Base-by-base conservation (phyloP, 2,888 invertebrate species). In the Aphelenchoides bicaudatus region DNA sequence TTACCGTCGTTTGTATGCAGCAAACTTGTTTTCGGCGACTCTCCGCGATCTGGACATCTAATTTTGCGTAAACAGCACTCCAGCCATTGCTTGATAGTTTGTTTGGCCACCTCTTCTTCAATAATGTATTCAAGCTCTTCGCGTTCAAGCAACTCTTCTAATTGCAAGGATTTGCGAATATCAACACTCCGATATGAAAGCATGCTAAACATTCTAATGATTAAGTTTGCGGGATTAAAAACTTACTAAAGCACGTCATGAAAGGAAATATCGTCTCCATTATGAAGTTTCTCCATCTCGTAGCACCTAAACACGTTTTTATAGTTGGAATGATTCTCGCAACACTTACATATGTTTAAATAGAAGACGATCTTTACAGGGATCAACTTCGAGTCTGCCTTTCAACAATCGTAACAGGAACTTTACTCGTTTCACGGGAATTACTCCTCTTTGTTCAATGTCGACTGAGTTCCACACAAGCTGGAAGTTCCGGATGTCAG, bases 321-420 rank as follows among this genome's bases (percentile, higher is more conserved):
- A n/a, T n/a, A n/a, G n/a, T n/a, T n/a, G 29, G 29, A n/a, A 28
- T 3, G n/a, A 43, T 28, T 28, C 27, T 3, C 0, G n/a, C 21
- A 3, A n/a, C n/a, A n/a, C n/a, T n/a, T n/a, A n/a, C 98, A 99
- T 98, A 81, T 99, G 96, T 79, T 98, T 98, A 82, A 98, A 98
- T 10, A 99, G 84, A 23, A 96, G 84, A 2, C 93, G 85, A 81
- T 98, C 98, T 80, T 92, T 94, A 78, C 91, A 93, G 0, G 94
- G 90, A 83, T 98, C 96, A 43, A 96, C 94, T 59, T 78, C 74
- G 29, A 75, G 59, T 39, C 73, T 58, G 6, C 74, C 72, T 58
- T 66, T 67, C 37, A 71, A 54, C 21, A 73, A 38, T 6, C 77
- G 56, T 38, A 77, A 58, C 39, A 77, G 65, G 54, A 77, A 77